Base-by-base conservation (phyloP, 2,888 invertebrate genomes). In the Rhagonycha fulva region DNA sequence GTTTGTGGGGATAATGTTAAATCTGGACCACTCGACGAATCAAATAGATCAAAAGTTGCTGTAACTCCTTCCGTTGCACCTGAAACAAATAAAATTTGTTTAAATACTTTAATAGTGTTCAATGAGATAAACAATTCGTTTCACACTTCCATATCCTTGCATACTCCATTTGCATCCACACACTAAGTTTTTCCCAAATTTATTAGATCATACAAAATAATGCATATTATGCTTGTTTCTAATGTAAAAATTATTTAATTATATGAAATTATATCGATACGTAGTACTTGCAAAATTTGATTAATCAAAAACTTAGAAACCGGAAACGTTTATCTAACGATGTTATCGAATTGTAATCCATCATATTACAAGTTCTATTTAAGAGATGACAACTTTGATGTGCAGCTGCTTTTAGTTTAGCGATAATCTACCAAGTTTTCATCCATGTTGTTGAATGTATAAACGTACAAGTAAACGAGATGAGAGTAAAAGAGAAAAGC, bases 1-100 rank as follows among this genome's bases (percentile, higher is more conserved):
- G 91, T 91, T 87, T 91, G 91, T 80, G 91, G 91, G 79, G 91
- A 91, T 84, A 91, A 86, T 81, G 91, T 91, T 83, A 91, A 89
- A 86, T 91, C 91, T 81, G 91, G 91, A 78, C 91, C 91, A 83
- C 90, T 91, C 78, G 88, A 88, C 81, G 91, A 91, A 86, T 91
- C 91, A 87, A 91, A 91, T 84, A 91, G 87, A 86, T 91, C 91
- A 86, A 91, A 89, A 84, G 88, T 86, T 73, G 87, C 86, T 74
- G 87, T 85, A 70, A 86, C 87, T 75, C 85, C 85, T 76, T 87
- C 87, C 78, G 84, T 85, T 75, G 86, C 85, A 81, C 87, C 87
- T 85, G 82, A 70, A 78, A 76, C 26, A 47, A 62, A 70, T 62
- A 28, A 28, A 66, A 62, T 5, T 19, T 10, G 11, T 19, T 62